Evolutionary conservation across 2,888 invertebrate genomes (phyloP).

Genomic region (Tenthredo mesomela): DNA sequence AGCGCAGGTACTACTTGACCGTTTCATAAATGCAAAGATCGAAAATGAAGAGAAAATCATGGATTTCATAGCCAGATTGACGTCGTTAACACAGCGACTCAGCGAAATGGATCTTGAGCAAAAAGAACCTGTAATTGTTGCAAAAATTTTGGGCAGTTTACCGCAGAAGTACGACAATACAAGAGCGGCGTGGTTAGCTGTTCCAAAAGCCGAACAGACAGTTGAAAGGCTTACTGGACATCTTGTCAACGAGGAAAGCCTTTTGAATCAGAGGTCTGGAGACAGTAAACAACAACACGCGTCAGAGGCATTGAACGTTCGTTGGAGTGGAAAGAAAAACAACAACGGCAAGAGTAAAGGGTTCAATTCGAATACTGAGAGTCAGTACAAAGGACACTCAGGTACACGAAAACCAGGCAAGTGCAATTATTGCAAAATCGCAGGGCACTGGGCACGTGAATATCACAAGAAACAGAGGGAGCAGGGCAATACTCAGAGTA

Average conservation of each 20-base stretch:
- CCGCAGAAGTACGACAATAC: conserved; percentile 61
- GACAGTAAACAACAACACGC: background rate
- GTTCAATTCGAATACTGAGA: background rate
- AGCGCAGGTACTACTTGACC: conserved; percentile 19
- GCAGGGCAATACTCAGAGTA: conserved; percentile 16
- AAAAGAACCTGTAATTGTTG: conserved; percentile 56
- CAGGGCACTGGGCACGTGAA: conserved; percentile 26
- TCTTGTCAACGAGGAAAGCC: conserved; percentile 52
- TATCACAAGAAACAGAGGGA: conserved; percentile 28
- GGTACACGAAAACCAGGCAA: background rate
- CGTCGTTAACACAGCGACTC: conserved; percentile 7
- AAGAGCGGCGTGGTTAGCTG: conserved; percentile 62
- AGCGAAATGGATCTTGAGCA: conserved; percentile 38
- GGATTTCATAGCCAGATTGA: conserved; percentile 18
- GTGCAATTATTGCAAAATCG: conserved; percentile 29
- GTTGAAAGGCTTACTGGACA: conserved; percentile 50
- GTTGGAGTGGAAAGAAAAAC: too few species aligned
- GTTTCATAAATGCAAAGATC: background rate
- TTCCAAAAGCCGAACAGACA: conserved; percentile 32
- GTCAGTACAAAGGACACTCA: background rate
- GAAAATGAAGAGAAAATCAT: conserved; percentile 13
- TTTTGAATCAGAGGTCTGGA: conserved; percentile 1
- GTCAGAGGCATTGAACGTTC: too few species aligned
- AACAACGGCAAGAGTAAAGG: too few species aligned
- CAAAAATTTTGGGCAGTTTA: conserved; percentile 63